These are phyloP conservation scores for Phenganax subtilis DNA, from an alignment of 92 coral and sea anemone genomes.

Conservation along the genomic window DNA sequence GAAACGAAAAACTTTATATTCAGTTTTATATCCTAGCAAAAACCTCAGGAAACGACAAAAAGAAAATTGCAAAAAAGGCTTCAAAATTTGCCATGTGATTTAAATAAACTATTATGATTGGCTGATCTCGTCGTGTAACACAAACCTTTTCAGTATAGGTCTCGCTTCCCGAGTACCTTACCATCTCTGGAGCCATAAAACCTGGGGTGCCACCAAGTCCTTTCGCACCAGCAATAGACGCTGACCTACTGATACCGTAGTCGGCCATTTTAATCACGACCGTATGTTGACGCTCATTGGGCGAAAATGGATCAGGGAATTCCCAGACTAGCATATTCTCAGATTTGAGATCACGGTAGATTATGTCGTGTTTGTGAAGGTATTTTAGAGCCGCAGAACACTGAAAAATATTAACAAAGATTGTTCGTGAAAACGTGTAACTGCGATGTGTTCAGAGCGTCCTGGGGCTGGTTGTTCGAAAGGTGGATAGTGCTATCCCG, in stretches of 20 bases:
- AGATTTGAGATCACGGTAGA: slow-evolving; percentile 96
- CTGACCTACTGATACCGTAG: slow-evolving; percentile 99
- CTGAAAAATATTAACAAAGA: slow-evolving; percentile 38
- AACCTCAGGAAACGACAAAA: not conserved
- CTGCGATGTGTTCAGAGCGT: too few relatives aligned
- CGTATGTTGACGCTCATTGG: slow-evolving; percentile 57
- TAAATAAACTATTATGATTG: not conserved
- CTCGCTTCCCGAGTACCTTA: slow-evolving; percentile 95
- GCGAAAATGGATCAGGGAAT: slow-evolving; percentile 77
- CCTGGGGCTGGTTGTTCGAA: too few relatives aligned
- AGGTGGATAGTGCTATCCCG: not conserved
- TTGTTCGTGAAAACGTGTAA: not conserved
- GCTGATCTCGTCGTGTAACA: not conserved
- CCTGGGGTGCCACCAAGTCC: slow-evolving; percentile 99
- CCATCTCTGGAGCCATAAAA: slow-evolving; percentile 99
- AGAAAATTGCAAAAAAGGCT: too few relatives aligned
- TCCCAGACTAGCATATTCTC: slow-evolving; percentile 94
- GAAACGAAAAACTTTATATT: not conserved
- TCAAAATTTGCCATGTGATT: too few relatives aligned
- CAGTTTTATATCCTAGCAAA: not conserved
- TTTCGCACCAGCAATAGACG: slow-evolving; percentile 91
- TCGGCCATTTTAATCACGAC: slow-evolving; percentile 91
- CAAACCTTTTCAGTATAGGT: slow-evolving; percentile 88
- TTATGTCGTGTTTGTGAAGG: slow-evolving; percentile 92
- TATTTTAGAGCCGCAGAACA: slow-evolving; percentile 97